Base-by-base conservation (phyloP, 2,888 invertebrate genomes). In the Bombylius major region DNA sequence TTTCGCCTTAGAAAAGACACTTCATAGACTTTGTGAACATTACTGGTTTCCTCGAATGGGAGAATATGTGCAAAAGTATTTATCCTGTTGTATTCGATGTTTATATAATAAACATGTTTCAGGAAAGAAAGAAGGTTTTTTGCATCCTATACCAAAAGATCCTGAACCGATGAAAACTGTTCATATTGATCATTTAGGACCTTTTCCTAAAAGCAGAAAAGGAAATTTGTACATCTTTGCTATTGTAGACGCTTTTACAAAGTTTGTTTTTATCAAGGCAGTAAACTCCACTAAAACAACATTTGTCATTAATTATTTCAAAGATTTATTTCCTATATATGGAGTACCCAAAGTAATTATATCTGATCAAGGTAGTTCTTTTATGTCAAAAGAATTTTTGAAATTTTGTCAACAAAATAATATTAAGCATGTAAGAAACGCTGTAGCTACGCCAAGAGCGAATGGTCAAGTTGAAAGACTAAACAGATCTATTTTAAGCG, bases 1-100 rank as follows among this genome's bases (percentile, higher is more conserved):
- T 31, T 52, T 52, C 32, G n/a, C 45, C 1, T 9, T 45, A n/a
- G 51, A 52, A 31, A 52, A 52, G 31, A 52, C 51, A 4, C 44
- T 46, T 11, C 14, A 46, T 11, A 14, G 51, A 9, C 8, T 52
- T 0, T 52, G 51, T 32, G 4, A 45, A 45, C 12, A 52, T 45
- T 52, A 52, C 13, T 52, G 46, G 51, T 52, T 45, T 52, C 51
- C 51, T 7, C 44, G 45, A 5, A 52, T 52, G 51, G 9, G 51
- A 33, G n/a, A 45, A 33, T 52, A 52, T n/a, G 51, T 52, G 9
- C 44, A 52, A 33, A 52, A 52, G 9, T 52, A 52, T 42, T 23
- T 52, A 5, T 11, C 44, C 3, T 52, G 45, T 32, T 52, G 51
- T 23, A 52, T 52, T 4, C 32, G 45, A 2, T 52, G 51, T 8